These are phyloP conservation scores for Dimorphilus gyrociliatus DNA, from an alignment of 2,888 invertebrate genomes.

Conservation along the genomic window DNA sequence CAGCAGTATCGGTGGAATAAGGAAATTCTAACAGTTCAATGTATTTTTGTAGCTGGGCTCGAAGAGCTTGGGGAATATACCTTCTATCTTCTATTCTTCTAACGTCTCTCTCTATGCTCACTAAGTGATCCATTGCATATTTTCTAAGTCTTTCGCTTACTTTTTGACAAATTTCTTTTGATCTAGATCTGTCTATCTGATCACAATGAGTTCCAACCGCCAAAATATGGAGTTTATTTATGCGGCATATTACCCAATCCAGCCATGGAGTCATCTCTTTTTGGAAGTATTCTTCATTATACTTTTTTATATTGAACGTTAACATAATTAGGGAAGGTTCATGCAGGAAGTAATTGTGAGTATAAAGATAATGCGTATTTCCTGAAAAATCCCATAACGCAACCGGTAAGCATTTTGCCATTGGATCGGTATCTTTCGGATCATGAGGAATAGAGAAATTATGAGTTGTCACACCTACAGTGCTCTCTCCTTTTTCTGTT, in stretches of 20 bases:
- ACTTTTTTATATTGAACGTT: conserved; percentile 28
- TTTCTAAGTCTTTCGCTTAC: conserved; percentile 13
- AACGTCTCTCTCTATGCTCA: conserved; percentile 19
- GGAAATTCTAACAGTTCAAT: conserved; percentile 18
- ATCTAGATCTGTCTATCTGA: conserved; percentile 11
- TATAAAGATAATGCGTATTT: conserved; percentile 21
- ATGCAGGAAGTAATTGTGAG: conserved; percentile 25
- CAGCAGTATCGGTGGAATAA: no score
- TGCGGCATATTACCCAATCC: conserved; percentile 29
- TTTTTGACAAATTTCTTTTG: conserved; percentile 11
- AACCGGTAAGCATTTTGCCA: conserved; percentile 1
- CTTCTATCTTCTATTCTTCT: conserved; percentile 21
- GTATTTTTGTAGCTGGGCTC: conserved; percentile 26
- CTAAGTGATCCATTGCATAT: conserved; percentile 14
- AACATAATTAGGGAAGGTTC: conserved; percentile 23
- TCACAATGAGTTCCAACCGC: conserved; percentile 31
- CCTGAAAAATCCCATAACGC: conserved; percentile 29
- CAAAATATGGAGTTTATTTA: conserved; percentile 23
- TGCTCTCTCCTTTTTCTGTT: conserved; percentile 19
- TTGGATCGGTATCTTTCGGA: not conserved
- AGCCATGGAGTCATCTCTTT: conserved; percentile 28
- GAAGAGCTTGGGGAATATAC: conserved; percentile 26
- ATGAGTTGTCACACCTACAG: conserved; percentile 20
- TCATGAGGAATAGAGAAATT: conserved; percentile 14
- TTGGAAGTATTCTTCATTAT: conserved; percentile 18